phyloP scores from a whole-genome alignment of 2,888 invertebrate species.

The Ormyrus labotus region DNA sequence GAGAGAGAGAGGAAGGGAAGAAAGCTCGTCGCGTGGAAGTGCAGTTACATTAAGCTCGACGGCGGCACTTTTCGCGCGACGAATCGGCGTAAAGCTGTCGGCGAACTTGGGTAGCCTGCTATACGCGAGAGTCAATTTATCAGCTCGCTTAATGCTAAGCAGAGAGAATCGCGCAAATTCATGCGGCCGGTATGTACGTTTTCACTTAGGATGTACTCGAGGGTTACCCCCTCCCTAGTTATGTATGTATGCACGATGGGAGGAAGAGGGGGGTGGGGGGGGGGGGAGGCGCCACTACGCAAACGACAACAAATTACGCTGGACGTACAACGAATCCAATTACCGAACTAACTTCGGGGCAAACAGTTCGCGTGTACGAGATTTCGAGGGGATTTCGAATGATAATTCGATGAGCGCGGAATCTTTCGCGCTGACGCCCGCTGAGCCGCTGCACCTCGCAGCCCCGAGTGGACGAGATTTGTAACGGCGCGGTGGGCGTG shows the following conservation, averaged over 20 bases:
- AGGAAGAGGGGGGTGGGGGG: neutral
- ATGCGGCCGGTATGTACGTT: constrained; percentile 24
- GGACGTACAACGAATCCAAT: constrained; percentile 39
- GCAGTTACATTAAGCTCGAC: constrained; percentile 28
- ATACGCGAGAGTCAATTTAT: constrained; percentile 17
- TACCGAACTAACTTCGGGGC: constrained; percentile 25
- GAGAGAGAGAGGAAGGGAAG: neutral
- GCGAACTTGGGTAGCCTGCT: neutral
- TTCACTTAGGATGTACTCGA: constrained; percentile 11
- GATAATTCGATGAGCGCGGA: constrained; percentile 1
- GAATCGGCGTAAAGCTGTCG: constrained; percentile 6
- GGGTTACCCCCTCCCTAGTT: neutral
- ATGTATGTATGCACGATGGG: neutral
- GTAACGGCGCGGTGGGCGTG: too few species aligned
- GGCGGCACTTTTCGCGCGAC: neutral
- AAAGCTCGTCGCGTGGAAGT: neutral
- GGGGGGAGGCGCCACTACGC: neutral
- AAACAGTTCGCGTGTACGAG: constrained; percentile 2
- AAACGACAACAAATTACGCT: constrained; percentile 38
- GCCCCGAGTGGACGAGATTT: too few species aligned
- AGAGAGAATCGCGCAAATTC: constrained; percentile 23
- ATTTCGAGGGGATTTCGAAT: neutral
- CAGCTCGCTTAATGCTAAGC: constrained; percentile 18
- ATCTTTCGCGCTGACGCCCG: neutral
- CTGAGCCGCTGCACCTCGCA: too few species aligned